These are phyloP conservation scores for Eristalinus aeneus DNA, from an alignment of 2,888 invertebrate species.

Conservation along the genomic window DNA sequence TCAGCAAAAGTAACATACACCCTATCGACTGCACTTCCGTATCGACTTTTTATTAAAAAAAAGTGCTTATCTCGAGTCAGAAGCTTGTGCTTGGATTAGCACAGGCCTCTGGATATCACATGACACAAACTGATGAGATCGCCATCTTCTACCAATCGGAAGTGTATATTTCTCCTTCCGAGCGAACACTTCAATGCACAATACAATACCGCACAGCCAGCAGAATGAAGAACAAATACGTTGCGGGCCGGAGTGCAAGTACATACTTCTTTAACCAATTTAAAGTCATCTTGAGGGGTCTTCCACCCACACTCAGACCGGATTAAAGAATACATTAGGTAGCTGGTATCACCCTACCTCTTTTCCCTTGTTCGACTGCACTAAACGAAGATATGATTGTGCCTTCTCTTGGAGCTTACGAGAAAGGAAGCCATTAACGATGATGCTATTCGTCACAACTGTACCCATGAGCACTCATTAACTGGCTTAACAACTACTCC, in stretches of 20 bases:
- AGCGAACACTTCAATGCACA: background rate
- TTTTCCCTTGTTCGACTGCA: background rate
- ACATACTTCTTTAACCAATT: slow-evolving; percentile 39
- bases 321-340: slow-evolving; percentile 27
- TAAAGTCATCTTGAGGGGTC: slow-evolving; percentile 46
- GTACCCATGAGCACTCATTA: slow-evolving; percentile 62
- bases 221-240: background rate
- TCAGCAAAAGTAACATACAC: too few relatives aligned
- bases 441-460: slow-evolving; percentile 57
- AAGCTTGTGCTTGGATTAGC: too few relatives aligned
- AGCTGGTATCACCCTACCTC: background rate
- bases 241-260: slow-evolving; percentile 9
- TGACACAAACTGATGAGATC: background rate
- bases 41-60: too few relatives aligned
- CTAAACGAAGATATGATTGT: slow-evolving; percentile 29
- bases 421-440: slow-evolving; percentile 52
- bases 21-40: too few relatives aligned
- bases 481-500: slow-evolving; percentile 60
- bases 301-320: slow-evolving; percentile 55
- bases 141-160: background rate
- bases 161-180: background rate
- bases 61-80: too few relatives aligned
- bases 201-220: background rate
- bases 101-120: too few relatives aligned
- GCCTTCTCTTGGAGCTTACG: slow-evolving; percentile 30